Percentiles rank a stretch among this genome's conserved stretches.
phyloP scores from a whole-genome alignment of 2,113 vertebrate genomes.

The Argyrosomus japonicus region DNA sequence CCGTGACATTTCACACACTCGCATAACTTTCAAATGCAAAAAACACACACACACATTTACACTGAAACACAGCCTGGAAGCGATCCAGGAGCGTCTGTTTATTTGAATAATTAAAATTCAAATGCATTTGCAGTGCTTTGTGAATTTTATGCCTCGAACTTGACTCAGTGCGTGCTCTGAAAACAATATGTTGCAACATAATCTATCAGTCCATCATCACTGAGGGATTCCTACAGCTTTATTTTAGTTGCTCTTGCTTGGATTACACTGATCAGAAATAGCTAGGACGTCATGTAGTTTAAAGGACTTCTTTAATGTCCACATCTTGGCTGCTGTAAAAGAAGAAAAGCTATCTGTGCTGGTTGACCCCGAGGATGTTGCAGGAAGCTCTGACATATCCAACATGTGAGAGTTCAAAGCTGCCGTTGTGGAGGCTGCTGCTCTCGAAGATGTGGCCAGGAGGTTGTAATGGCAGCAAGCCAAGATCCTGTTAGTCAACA shows the following conservation, averaged over 20 bases:
- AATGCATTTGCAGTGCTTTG: conserved; percentile 11
- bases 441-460: background rate
- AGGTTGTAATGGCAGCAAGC: background rate
- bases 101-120: conserved; percentile 45
- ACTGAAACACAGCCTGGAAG: background rate
- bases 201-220: background rate
- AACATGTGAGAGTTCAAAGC: background rate
- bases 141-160: background rate
- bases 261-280: background rate
- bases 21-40: background rate
- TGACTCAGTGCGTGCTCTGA: background rate
- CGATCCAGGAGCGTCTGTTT: conserved; percentile 24
- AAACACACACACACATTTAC: background rate
- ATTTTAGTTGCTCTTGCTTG: background rate
- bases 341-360: background rate
- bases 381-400: background rate
- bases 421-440: background rate
- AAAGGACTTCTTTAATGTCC: background rate
- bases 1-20: conserved; percentile 17
- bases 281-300: background rate
- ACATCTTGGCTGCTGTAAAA: background rate
- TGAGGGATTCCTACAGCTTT: background rate
- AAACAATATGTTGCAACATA: background rate
- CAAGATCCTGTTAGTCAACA: background rate
- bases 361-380: background rate